Evolutionary conservation across 23 tunicate genomes (phyloP).

Genomic region (Ascidia mentula): DNA sequence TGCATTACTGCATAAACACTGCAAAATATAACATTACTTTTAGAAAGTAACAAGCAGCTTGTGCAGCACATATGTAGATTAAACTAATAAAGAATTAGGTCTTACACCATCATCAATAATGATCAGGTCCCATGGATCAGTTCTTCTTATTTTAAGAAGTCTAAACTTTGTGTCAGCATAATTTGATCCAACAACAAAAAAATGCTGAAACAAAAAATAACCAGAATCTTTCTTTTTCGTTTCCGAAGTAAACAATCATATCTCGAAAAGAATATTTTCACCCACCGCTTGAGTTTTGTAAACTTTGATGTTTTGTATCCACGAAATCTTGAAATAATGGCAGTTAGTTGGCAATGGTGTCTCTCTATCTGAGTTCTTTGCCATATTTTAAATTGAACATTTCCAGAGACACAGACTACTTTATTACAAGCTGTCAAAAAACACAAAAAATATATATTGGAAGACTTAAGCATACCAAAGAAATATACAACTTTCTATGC

Average conservation of each 20-base stretch:
- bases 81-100: too few relatives aligned
- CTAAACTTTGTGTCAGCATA: constrained; percentile 60
- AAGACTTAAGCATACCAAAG: too few relatives aligned
- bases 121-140: constrained; percentile 50
- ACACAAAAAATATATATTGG: too few relatives aligned
- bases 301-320: constrained; percentile 64
- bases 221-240: too few relatives aligned
- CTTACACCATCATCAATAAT: constrained; percentile 59
- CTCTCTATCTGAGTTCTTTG: background rate
- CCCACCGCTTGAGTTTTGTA: constrained; percentile 67
- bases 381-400: background rate
- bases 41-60: background rate
- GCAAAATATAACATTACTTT: background rate
- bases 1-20: too few relatives aligned
- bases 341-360: background rate
- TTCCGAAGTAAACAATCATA: too few relatives aligned
- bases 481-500: too few relatives aligned
- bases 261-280: too few relatives aligned
- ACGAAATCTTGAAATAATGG: constrained; percentile 40
- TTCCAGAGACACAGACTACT: too few relatives aligned
- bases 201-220: constrained; percentile 27
- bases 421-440: too few relatives aligned
- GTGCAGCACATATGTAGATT: too few relatives aligned
- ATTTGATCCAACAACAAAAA: constrained; percentile 75
- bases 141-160: constrained; percentile 63